Percentiles rank a stretch among this genome's conserved stretches.
These are phyloP conservation scores for Synergus itoensis DNA, from an alignment of 2,888 invertebrate genomes.

Conservation along the genomic window DNA sequence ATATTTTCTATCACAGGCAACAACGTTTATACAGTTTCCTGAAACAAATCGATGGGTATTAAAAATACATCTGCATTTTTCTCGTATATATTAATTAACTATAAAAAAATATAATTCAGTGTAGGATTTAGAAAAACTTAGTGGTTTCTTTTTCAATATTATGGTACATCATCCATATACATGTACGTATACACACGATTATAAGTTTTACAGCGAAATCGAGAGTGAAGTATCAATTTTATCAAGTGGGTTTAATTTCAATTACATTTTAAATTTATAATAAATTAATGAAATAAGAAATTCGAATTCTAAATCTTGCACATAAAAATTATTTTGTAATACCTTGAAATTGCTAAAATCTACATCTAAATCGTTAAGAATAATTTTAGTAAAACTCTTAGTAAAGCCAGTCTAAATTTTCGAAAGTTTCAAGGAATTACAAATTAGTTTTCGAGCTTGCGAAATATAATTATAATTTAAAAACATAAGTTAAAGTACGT, in stretches of 20 bases:
- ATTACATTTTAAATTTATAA: not conserved
- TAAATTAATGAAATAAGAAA: not conserved
- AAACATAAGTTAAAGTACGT: slow-evolving; percentile 4
- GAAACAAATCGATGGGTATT: slow-evolving; percentile 41
- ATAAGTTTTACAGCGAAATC: slow-evolving; percentile 15
- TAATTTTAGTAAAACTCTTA: not conserved
- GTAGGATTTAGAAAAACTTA: slow-evolving; percentile 54
- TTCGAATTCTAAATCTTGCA: not conserved
- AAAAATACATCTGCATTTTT: slow-evolving; percentile 58
- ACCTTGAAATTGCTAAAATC: slow-evolving; percentile 1
- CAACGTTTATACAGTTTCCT: slow-evolving; percentile 31
- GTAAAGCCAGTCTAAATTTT: not conserved
- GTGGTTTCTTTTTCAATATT: slow-evolving; percentile 44
- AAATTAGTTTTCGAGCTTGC: not conserved
- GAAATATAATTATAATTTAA: not conserved
- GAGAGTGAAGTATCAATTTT: slow-evolving; percentile 21
- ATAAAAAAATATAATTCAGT: slow-evolving; percentile 56
- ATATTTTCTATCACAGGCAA: slow-evolving; percentile 42
- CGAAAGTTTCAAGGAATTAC: not conserved
- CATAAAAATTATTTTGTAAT: not conserved
- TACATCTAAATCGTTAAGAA: not conserved
- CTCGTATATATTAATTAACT: slow-evolving; percentile 55
- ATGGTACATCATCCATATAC: slow-evolving; percentile 35
- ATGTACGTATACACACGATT: slow-evolving; percentile 8
- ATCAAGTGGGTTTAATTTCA: slow-evolving; percentile 3